These are phyloP conservation scores for Neopelma chrysocephalum DNA, from an alignment of 2,797 vertebrate genomes.

Conservation along the genomic window DNA sequence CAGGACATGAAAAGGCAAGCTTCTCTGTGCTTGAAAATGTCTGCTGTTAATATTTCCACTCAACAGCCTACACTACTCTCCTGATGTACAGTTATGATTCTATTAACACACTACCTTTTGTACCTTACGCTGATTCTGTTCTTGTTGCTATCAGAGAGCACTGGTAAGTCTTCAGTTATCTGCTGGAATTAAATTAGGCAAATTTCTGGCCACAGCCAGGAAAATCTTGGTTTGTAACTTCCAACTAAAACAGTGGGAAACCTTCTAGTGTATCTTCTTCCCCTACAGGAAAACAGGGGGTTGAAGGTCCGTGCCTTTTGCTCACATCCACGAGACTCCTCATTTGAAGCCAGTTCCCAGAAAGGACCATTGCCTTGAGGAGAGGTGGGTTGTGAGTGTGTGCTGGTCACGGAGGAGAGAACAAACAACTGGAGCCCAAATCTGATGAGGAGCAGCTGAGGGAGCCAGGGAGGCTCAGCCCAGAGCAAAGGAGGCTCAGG, in stretches of 20 bases:
- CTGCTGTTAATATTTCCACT: background rate
- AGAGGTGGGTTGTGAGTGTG: background rate
- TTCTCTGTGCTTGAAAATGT: background rate
- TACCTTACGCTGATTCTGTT: background rate
- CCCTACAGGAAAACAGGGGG: background rate
- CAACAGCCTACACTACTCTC: background rate
- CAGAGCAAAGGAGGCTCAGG: background rate
- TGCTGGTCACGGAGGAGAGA: background rate
- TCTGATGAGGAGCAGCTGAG: background rate
- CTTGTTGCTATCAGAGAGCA: background rate
- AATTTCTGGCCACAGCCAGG: background rate
- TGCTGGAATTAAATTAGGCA: background rate
- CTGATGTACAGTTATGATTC: background rate
- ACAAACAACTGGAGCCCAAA: background rate
- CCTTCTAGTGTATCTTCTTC: background rate
- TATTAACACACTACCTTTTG: background rate
- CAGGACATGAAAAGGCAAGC: background rate
- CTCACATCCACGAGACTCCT: background rate
- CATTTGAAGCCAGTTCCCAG: background rate
- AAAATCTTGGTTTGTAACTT: background rate
- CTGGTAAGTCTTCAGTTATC: background rate
- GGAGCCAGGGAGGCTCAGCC: background rate
- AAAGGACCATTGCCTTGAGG: background rate
- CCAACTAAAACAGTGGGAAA: background rate
- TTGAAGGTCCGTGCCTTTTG: background rate